Percentiles rank a stretch among this genome's conserved stretches.
These are phyloP conservation scores for Salvelinus namaycush DNA, from an alignment of 2,113 vertebrate genomes.

Conservation along the genomic window DNA sequence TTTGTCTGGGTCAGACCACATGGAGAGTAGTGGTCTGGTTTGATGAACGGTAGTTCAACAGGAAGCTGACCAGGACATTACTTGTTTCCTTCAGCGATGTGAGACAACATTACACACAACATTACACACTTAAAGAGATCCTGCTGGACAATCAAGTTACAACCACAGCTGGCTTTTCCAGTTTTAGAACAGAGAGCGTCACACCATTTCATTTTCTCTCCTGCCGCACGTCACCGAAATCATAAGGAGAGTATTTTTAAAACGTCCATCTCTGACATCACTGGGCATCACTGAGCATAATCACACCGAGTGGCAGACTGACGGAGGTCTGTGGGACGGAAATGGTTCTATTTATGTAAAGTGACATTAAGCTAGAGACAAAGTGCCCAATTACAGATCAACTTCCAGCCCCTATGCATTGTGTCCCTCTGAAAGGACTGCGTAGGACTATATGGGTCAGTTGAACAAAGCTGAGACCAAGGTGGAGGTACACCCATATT, in stretches of 20 bases:
- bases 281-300: neutral
- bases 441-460: neutral
- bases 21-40: slow-evolving; percentile 32
- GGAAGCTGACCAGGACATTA: slow-evolving; percentile 33
- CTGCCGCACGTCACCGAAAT: neutral
- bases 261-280: neutral
- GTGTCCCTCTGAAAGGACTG: too few species aligned
- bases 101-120: slow-evolving; percentile 7
- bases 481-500: neutral
- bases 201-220: neutral
- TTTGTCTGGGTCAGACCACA: slow-evolving; percentile 6
- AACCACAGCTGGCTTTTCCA: neutral
- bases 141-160: neutral
- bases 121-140: neutral
- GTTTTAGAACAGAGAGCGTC: slow-evolving; percentile 40
- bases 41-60: slow-evolving; percentile 32
- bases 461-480: neutral
- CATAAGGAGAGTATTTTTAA: neutral
- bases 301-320: neutral
- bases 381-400: neutral
- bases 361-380: neutral
- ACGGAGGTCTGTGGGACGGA: neutral
- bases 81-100: slow-evolving; percentile 42
- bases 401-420: neutral
- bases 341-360: neutral